A percentile compares a stretch with the other conserved stretches of the same genome.
Conservation (phyloP, 2,888 invertebrate species). For the Acronicta alni region DNA sequence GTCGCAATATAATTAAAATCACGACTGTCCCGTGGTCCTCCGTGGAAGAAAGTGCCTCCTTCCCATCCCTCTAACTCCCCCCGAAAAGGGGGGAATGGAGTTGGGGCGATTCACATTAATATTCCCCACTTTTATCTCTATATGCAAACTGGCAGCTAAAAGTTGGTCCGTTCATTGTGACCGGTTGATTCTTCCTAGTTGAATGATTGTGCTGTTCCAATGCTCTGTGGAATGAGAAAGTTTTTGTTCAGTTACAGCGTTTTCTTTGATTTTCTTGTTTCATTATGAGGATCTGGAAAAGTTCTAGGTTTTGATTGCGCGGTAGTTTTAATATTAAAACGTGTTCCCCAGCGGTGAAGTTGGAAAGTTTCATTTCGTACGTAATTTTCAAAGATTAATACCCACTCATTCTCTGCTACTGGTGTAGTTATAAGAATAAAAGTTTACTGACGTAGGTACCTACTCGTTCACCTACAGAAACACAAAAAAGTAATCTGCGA, state of each 20-base stretch:
- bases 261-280: constrained; percentile 70
- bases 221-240: constrained; percentile 76
- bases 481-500: constrained; percentile 25
- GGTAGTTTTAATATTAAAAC: constrained; percentile 43
- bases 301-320: constrained; percentile 43
- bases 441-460: neutral
- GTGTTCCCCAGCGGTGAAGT: constrained; percentile 2
- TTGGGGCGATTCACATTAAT: constrained; percentile 86
- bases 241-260: constrained; percentile 78
- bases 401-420: neutral
- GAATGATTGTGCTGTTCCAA: constrained; percentile 88
- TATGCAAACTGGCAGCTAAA: constrained; percentile 89
- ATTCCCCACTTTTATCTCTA: constrained; percentile 90
- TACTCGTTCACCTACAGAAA: constrained; percentile 5
- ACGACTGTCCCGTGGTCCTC: constrained; percentile 87
- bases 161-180: constrained; percentile 87
- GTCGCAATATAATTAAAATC: constrained; percentile 89
- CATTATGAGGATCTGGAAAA: constrained; percentile 53
- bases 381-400: constrained; percentile 3
- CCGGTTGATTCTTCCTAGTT: constrained; percentile 84
- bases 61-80: constrained; percentile 57
- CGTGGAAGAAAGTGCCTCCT: constrained; percentile 80
- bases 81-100: constrained; percentile 58
- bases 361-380: constrained; percentile 13
- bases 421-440: neutral